Evolutionary conservation across 2,888 invertebrate species (phyloP), one percentile per base, ranked within the genome.

Genomic region (Chloroclysta siterata): DNA sequence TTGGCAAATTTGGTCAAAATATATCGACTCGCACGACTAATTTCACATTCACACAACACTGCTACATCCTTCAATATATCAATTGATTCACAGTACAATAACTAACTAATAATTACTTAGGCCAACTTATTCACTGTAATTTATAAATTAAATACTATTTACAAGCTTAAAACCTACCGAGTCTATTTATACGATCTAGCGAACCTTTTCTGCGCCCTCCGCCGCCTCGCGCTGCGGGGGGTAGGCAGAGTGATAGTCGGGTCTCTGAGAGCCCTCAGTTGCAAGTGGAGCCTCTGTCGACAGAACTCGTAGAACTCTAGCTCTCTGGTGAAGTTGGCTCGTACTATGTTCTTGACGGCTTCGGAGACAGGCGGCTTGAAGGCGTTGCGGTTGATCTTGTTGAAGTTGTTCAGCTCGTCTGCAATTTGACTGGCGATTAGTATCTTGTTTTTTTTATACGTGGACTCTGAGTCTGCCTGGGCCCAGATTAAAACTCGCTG

Each of bases 251-350:
- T 74, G 28, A 89, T 75, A 0, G 79, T 64, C 2, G 94, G 93
- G 60, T 96, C 93, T 78, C 95, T 94, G 0, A 97, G 90, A 0
- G 97, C 97, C 63, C 95, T 88, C 65, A 96, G 94, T 79, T 98
- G 98, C 82, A 95, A 94, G 79, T 98, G 96, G 15, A 98, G 93
- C 77, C 98, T 93, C 81, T 98, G 97, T 74, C 95, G 95, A 83
- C 97, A 97, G 84, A 98, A 98, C 80, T 98, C 96, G 85, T 98
- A 98, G 87, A 98, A 97, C 79, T 98, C 98, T 11, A 98, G 97
- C 89, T 98, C 98, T 60, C 96, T 94, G 0, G 97, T 97, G 83
- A 98, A 97, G 87, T 98, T 98, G 44, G 94, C 95, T 70, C 97
- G 94, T 5, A 98, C 97, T 56, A 98, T 95, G 53, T 97, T 95